phyloP scores from a whole-genome alignment of 2,113 vertebrate genomes.

The Trematocara stigmaticum region DNA sequence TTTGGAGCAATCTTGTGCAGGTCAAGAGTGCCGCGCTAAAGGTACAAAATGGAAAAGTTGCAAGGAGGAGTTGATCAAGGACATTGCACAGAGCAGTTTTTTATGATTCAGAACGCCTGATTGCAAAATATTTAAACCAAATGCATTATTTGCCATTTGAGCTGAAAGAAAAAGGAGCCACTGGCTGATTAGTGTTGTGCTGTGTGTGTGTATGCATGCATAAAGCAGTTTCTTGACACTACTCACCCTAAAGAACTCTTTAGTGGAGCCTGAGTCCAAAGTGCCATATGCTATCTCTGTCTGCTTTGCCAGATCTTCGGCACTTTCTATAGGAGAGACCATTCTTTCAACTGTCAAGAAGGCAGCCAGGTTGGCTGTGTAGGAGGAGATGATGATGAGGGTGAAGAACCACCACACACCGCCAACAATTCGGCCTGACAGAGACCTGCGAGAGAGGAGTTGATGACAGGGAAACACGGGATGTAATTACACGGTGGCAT shows the following conservation, averaged over 20 bases:
- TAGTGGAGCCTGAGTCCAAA: conserved; percentile 97
- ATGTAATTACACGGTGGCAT: conserved; percentile 32
- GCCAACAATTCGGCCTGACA: conserved; percentile 97
- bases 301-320: conserved; percentile 98
- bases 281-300: conserved; percentile 99
- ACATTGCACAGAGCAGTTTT: neutral
- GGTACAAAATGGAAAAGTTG: conserved; percentile 9
- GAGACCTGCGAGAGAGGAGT: conserved; percentile 80
- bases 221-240: neutral
- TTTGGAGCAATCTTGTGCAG: conserved; percentile 42
- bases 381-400: conserved; percentile 99
- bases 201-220: neutral
- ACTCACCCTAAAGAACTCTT: conserved; percentile 99
- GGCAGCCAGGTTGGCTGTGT: conserved; percentile 98
- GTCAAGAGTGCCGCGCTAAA: conserved; percentile 21
- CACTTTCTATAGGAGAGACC: conserved; percentile 99
- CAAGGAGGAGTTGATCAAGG: conserved; percentile 21
- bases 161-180: neutral
- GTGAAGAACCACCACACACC: conserved; percentile 99
- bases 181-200: neutral
- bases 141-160: neutral
- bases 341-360: conserved; percentile 99
- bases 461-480: conserved; percentile 14
- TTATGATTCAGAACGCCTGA: neutral
- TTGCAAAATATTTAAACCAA: neutral